A percentile compares a stretch with the other conserved stretches of the same genome.
These are phyloP conservation scores for Notoglanidium macrostoma DNA, from an alignment of 2,797 vertebrate genomes.

Conservation along the genomic window DNA sequence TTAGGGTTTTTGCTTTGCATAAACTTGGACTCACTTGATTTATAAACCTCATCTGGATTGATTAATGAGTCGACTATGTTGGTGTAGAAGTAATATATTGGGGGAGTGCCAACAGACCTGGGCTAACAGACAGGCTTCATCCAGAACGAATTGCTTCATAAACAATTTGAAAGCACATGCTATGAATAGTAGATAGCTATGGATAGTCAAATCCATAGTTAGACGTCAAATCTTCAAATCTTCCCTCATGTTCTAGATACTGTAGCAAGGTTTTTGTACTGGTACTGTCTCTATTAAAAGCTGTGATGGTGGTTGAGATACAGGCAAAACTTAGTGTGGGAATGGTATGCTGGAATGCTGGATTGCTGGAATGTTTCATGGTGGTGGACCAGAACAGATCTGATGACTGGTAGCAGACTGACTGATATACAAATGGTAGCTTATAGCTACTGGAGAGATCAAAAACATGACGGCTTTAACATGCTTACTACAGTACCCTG, in stretches of 20 bases:
- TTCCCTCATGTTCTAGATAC: not conserved
- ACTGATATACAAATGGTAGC: not conserved
- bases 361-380: not conserved
- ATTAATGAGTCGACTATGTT: not conserved
- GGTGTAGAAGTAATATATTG: not conserved
- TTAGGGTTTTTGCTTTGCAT: constrained; percentile 2
- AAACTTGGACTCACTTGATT: constrained; percentile 10
- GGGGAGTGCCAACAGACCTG: not conserved
- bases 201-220: not conserved
- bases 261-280: not conserved
- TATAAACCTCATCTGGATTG: constrained; percentile 17
- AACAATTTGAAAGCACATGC: not conserved
- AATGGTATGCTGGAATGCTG: not conserved
- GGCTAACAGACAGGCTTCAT: not conserved
- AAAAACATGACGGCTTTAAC: not conserved
- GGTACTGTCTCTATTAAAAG: not conserved
- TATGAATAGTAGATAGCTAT: not conserved
- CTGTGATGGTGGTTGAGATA: not conserved
- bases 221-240: not conserved
- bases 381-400: not conserved
- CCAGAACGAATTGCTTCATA: not conserved
- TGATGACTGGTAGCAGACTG: not conserved
- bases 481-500: not conserved
- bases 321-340: too few species aligned
- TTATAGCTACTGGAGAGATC: not conserved